phyloP scores from a whole-genome alignment of 1,140 invertebrate species.

The Formica exsecta region DNA sequence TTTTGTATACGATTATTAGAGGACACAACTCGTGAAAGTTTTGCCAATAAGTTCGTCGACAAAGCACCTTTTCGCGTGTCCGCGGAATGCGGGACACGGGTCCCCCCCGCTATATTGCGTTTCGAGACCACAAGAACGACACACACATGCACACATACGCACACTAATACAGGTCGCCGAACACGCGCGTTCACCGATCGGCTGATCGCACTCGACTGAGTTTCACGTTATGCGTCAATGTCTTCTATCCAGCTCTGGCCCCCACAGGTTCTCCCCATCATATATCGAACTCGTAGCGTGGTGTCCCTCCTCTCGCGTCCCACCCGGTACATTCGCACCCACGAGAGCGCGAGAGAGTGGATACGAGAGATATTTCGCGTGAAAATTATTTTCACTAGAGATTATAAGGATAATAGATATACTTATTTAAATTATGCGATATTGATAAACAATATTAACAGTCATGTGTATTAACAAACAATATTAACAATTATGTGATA shows the following conservation, averaged over 20 bases:
- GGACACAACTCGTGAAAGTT: neutral
- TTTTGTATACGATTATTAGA: neutral
- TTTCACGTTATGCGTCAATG: constrained; percentile 37
- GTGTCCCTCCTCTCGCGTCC: constrained; percentile 5
- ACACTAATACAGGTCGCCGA: too few relatives aligned
- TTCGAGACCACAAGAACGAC: neutral
- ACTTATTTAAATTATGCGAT: neutral
- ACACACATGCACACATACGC: neutral
- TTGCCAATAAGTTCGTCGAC: neutral
- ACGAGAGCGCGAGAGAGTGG: neutral
- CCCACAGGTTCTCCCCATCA: neutral
- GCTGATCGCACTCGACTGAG: constrained; percentile 45
- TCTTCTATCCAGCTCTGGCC: constrained; percentile 22
- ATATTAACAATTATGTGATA: too few relatives aligned
- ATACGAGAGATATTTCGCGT: neutral
- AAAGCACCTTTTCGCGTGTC: constrained; percentile 8
- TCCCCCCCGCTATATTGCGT: neutral
- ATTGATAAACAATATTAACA: neutral
- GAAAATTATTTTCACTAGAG: neutral
- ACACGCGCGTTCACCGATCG: neutral
- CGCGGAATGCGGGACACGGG: constrained; percentile 12
- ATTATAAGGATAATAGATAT: too few relatives aligned
- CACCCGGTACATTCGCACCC: constrained; percentile 4
- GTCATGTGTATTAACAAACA: too few relatives aligned
- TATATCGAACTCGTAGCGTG: constrained; percentile 31